phyloP scores from a whole-genome alignment of 2,113 vertebrate genomes.

The Marmota monax region DNA sequence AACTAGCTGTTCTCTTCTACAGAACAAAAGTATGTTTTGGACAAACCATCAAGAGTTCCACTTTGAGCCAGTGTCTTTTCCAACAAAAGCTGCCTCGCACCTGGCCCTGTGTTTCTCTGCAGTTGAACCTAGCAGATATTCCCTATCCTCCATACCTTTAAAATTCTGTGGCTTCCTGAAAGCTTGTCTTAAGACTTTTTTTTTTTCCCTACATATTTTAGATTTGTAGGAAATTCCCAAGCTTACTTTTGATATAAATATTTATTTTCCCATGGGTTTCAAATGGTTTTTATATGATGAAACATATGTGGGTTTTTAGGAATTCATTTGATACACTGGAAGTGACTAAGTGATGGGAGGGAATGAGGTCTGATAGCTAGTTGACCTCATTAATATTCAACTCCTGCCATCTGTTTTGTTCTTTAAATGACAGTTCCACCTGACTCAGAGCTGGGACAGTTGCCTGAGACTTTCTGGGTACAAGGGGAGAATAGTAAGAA shows the following conservation, averaged over 20 bases:
- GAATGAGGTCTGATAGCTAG: background rate
- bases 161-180: background rate
- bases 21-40: background rate
- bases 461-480: background rate
- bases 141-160: background rate
- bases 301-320: slow-evolving; percentile 36
- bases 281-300: background rate
- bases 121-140: background rate
- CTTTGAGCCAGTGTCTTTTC: background rate
- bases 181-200: background rate
- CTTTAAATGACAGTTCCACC: background rate
- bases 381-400: background rate
- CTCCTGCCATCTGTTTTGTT: background rate
- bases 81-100: background rate
- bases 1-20: background rate
- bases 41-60: background rate
- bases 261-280: background rate
- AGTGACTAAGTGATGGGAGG: background rate
- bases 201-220: background rate
- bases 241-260: background rate
- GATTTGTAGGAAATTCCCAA: background rate
- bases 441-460: slow-evolving; percentile 55
- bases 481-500: background rate
- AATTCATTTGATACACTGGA: background rate
- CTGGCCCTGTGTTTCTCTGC: background rate